Conservation (phyloP, 2,113 vertebrate genomes). For the Urocynchramus pylzowi region DNA sequence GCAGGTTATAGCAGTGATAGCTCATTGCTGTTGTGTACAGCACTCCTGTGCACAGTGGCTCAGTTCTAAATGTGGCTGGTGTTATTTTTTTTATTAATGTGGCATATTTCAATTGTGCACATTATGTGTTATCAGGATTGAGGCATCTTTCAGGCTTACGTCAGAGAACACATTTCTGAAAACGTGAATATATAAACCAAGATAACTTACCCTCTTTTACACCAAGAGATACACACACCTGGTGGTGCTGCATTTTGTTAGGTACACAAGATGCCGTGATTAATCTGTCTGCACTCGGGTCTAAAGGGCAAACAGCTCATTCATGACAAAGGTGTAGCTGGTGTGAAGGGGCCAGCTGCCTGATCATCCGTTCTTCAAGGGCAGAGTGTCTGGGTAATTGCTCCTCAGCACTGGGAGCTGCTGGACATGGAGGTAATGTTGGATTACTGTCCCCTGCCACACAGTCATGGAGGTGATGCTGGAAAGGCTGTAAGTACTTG, state of each 20-base stretch:
- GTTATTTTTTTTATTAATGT: not conserved
- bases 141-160: not conserved
- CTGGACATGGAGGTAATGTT: not conserved
- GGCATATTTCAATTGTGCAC: not conserved
- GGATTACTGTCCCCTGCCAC: not conserved
- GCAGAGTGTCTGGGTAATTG: not conserved
- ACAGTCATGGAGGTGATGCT: not conserved
- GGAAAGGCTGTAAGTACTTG: not conserved
- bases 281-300: not conserved
- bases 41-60: not conserved
- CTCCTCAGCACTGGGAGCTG: not conserved
- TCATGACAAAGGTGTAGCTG: not conserved
- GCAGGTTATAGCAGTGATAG: not conserved
- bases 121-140: not conserved
- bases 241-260: not conserved
- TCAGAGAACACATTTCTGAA: not conserved
- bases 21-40: not conserved
- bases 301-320: not conserved
- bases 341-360: not conserved
- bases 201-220: not conserved
- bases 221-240: not conserved
- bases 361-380: not conserved
- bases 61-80: not conserved
- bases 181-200: not conserved
- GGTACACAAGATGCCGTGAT: fast-evolving